phyloP scores from a whole-genome alignment of 2,797 vertebrate species.

The Poecilia velifera region DNA sequence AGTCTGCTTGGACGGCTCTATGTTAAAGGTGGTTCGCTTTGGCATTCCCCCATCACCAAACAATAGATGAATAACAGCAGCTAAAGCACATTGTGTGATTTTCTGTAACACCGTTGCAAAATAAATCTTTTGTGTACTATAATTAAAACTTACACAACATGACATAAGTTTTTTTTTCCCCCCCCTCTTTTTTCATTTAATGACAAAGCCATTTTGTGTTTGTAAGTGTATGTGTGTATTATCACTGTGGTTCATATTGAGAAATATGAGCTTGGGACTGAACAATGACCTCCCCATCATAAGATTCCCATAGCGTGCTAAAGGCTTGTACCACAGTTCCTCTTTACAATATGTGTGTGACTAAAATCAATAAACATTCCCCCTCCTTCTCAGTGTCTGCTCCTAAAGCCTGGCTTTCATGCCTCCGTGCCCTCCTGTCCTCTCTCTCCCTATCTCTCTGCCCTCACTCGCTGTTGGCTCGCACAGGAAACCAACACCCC shows the following conservation, averaged over 20 bases:
- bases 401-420: conserved; percentile 74
- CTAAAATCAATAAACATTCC: conserved; percentile 88
- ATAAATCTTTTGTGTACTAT: conserved; percentile 29
- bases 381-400: conserved; percentile 61
- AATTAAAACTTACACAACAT: conserved; percentile 25
- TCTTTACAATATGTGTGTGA: conserved; percentile 83
- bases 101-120: conserved; percentile 46
- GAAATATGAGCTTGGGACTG: conserved; percentile 37
- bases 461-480: conserved; percentile 61
- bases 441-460: conserved; percentile 47
- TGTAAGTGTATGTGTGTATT: background rate
- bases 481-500: conserved; percentile 73
- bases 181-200: background rate
- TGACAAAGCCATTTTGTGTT: background rate
- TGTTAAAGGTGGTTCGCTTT: conserved; percentile 59
- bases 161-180: background rate
- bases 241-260: conserved; percentile 20
- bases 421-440: conserved; percentile 63
- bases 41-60: conserved; percentile 51
- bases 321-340: conserved; percentile 81
- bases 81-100: conserved; percentile 30
- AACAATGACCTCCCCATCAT: conserved; percentile 30
- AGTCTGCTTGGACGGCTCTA: conserved; percentile 48
- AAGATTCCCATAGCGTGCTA: conserved; percentile 84
- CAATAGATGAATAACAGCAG: conserved; percentile 66